phyloP scores from a whole-genome alignment of 2,888 invertebrate genomes.

The Ashinkailepas kermadecensis region DNA sequence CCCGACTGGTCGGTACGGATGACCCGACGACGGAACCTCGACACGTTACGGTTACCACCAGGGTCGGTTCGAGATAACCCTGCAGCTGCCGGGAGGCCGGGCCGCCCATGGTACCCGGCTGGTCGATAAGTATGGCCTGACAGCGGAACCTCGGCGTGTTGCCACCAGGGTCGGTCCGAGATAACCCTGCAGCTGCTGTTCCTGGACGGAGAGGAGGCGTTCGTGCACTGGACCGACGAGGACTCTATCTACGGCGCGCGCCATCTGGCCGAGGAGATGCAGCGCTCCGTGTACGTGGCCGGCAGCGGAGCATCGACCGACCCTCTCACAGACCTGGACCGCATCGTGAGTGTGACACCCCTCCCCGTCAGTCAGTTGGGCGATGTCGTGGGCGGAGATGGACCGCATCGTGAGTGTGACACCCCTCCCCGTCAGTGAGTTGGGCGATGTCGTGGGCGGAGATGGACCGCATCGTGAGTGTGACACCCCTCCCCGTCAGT shows the following conservation, averaged over 20 bases:
- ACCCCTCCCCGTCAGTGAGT: no score
- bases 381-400: no score
- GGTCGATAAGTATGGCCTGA: no score
- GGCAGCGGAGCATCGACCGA: neutral
- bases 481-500: no score
- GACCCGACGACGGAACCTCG: no score
- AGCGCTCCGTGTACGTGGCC: neutral
- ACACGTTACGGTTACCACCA: neutral
- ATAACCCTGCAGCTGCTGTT: conserved; percentile 74
- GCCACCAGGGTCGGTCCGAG: conserved; percentile 35
- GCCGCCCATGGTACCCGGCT: no score
- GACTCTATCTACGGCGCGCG: conserved; percentile 95
- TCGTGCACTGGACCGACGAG: conserved; percentile 69
- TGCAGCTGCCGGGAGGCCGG: conserved; percentile 78
- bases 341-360: neutral
- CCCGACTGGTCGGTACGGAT: no score
- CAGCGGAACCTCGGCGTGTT: no score
- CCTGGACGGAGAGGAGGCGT: conserved; percentile 98
- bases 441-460: no score
- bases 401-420: no score
- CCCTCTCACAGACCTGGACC: neutral
- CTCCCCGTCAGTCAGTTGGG: no score
- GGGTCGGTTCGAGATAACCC: conserved; percentile 40
- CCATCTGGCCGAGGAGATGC: conserved; percentile 63
- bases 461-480: no score